A percentile compares a stretch with the other conserved stretches of the same genome.
phyloP scores from a whole-genome alignment of 92 coral and sea anemone species.

The Paragorgia papillata region DNA sequence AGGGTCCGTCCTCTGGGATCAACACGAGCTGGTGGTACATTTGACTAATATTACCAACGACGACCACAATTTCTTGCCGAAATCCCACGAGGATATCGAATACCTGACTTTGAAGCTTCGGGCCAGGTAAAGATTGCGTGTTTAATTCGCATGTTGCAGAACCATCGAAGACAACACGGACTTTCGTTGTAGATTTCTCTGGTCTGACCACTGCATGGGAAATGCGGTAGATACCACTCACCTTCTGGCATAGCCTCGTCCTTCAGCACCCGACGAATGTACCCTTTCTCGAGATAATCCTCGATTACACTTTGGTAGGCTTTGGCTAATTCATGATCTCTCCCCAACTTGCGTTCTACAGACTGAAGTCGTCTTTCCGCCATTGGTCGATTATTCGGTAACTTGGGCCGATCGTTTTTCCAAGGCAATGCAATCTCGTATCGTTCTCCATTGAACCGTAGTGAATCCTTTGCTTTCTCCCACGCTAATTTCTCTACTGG shows the following conservation, averaged over 20 bases:
- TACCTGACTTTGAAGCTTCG: constrained; percentile 49
- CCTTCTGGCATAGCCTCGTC: constrained; percentile 44
- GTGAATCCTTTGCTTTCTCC: constrained; percentile 28
- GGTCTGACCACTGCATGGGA: constrained; percentile 46
- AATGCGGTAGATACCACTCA: constrained; percentile 53
- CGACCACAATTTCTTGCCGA: constrained; percentile 30
- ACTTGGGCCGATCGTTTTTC: constrained; percentile 55
- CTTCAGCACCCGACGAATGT: constrained; percentile 43
- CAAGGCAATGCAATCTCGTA: constrained; percentile 63
- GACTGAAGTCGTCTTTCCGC: constrained; percentile 44
- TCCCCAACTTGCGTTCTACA: constrained; percentile 24
- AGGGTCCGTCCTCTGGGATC: constrained; percentile 15
- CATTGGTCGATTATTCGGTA: constrained; percentile 47
- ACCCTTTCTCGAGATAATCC: constrained; percentile 58
- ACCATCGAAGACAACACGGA: constrained; percentile 41
- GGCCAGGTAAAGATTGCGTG: constrained; percentile 46
- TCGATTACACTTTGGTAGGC: constrained; percentile 57
- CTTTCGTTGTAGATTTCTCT: constrained; percentile 17
- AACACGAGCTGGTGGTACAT: constrained; percentile 35
- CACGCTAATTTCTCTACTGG: constrained; percentile 54
- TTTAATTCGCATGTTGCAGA: constrained; percentile 39
- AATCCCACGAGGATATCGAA: constrained; percentile 36
- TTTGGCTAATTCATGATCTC: constrained; percentile 33
- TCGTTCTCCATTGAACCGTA: constrained; percentile 26
- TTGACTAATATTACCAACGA: constrained; percentile 47